Conservation (phyloP, 1,140 invertebrate species). For the Drosophila orosa region DNA sequence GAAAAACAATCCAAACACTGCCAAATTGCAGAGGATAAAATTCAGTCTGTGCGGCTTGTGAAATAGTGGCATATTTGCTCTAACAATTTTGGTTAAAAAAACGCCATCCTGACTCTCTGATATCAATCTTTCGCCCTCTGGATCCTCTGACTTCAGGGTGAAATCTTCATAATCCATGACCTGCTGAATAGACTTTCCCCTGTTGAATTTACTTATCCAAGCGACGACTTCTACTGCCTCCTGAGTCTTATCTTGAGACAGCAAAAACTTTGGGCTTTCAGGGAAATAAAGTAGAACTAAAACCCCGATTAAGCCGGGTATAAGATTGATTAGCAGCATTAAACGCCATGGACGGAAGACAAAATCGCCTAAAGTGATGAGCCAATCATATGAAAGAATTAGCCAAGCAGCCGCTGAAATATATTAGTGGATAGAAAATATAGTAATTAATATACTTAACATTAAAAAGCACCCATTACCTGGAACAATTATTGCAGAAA, state of each 20-base stretch:
- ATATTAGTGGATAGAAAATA: too few relatives aligned
- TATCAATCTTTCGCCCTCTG: constrained; percentile 49
- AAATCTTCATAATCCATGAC: constrained; percentile 51
- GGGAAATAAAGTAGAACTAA: constrained; percentile 86
- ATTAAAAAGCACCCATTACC: too few relatives aligned
- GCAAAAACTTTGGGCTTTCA: constrained; percentile 88
- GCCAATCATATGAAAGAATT: constrained; percentile 64
- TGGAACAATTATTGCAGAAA: constrained; percentile 76
- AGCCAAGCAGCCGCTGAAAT: constrained; percentile 62
- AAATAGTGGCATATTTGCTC: constrained; percentile 78
- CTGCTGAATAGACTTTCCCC: constrained; percentile 73
- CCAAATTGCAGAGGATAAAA: constrained; percentile 71
- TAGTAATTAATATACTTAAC: too few relatives aligned
- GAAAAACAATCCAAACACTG: constrained; percentile 81
- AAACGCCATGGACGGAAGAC: constrained; percentile 87
- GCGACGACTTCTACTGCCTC: constrained; percentile 85
- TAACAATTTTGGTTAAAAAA: constrained; percentile 65
- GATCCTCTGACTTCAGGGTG: constrained; percentile 54
- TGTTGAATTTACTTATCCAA: constrained; percentile 85
- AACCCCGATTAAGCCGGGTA: constrained; percentile 87
- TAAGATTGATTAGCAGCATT: constrained; percentile 86
- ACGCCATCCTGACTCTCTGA: constrained; percentile 40
- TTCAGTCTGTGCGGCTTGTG: constrained; percentile 77
- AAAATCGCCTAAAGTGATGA: constrained; percentile 50
- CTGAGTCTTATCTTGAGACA: constrained; percentile 85